A percentile compares a stretch with the other conserved stretches of the same genome.
phyloP scores from a whole-genome alignment of 1,140 invertebrate species.

The Holotrichia oblita region DNA sequence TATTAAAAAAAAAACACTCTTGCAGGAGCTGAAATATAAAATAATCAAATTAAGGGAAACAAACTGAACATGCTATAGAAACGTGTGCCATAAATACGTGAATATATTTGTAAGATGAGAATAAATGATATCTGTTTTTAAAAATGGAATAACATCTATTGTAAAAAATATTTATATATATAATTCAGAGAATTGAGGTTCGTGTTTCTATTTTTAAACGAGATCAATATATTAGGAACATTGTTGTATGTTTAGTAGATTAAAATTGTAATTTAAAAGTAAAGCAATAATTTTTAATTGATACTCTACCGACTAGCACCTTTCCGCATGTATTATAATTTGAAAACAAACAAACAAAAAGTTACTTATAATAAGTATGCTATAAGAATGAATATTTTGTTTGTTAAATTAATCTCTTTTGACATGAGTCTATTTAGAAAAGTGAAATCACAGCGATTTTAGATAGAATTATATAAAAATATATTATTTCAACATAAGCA shows the following conservation, averaged over 20 bases:
- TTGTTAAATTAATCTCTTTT: too few species aligned
- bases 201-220: background rate
- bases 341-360: too few species aligned
- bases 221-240: slow-evolving; percentile 17
- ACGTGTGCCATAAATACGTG: background rate
- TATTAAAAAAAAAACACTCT: slow-evolving; percentile 44
- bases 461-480: background rate
- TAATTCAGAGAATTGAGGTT: background rate
- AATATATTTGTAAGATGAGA: background rate
- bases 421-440: background rate
- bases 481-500: background rate
- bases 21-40: slow-evolving; percentile 47
- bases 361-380: too few species aligned
- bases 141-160: background rate
- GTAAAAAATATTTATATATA: too few species aligned
- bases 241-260: background rate
- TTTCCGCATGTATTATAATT: too few species aligned
- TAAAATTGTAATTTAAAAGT: background rate
- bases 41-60: slow-evolving; percentile 15
- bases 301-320: background rate
- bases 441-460: background rate
- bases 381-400: too few species aligned
- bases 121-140: background rate
- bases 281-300: background rate
- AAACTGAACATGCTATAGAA: slow-evolving; percentile 31